Evolutionary conservation across 2,113 vertebrate species (phyloP).

Genomic region (Willisornis vidua): DNA sequence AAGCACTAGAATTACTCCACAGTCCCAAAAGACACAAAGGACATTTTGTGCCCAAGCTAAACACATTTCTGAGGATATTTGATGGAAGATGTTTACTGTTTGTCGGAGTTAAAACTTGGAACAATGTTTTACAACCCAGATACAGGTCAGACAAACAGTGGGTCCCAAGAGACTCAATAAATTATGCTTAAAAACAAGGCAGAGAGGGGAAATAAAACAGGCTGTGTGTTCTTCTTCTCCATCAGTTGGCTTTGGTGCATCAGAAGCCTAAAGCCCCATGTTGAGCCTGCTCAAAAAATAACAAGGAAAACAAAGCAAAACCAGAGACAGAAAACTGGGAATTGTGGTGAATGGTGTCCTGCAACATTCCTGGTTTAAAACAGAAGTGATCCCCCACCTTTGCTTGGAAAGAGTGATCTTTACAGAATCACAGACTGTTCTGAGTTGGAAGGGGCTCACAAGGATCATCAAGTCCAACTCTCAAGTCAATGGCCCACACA

Average conservation of each 20-base stretch:
- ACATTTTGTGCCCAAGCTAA: not conserved
- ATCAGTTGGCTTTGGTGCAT: not conserved
- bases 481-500: too few species aligned
- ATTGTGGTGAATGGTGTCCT: not conserved
- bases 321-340: not conserved
- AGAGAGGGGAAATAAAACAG: not conserved
- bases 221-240: not conserved
- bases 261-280: not conserved
- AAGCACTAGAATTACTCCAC: not conserved
- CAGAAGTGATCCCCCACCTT: not conserved
- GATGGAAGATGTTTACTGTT: constrained; percentile 1
- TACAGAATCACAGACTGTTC: too few species aligned
- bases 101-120: not conserved
- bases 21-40: not conserved
- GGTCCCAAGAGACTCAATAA: not conserved
- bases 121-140: not conserved
- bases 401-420: not conserved
- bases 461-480: too few species aligned
- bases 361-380: not conserved
- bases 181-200: not conserved
- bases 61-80: not conserved
- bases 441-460: too few species aligned
- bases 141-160: not conserved
- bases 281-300: not conserved
- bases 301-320: not conserved